These are phyloP conservation scores for Psittacula cyanocephala DNA, from an alignment of 2,113 vertebrate genomes.

Conservation along the genomic window DNA sequence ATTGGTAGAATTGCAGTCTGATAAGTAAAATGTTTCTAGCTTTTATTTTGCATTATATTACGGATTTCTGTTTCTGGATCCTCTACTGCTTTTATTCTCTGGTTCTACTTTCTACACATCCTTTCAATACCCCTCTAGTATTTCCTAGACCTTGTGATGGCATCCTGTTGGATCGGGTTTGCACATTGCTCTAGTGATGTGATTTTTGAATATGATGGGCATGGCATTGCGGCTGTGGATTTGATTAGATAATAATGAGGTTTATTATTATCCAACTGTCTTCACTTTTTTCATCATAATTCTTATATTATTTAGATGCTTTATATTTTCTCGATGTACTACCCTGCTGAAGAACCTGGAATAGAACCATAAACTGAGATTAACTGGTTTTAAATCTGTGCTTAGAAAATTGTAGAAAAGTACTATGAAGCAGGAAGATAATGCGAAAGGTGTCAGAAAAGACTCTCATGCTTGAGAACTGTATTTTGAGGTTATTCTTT, in stretches of 20 bases:
- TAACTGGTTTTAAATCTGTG: background rate
- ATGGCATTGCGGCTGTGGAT: constrained; percentile 1
- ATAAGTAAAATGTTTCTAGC: background rate
- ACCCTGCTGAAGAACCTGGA: background rate
- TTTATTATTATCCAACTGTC: background rate
- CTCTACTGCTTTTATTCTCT: background rate
- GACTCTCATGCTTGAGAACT: background rate
- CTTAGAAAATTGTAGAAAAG: background rate
- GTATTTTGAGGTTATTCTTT: background rate
- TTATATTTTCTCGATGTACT: background rate
- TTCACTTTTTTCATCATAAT: background rate
- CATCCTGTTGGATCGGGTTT: background rate
- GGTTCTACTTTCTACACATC: background rate
- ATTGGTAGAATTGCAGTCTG: background rate
- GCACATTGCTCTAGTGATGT: background rate
- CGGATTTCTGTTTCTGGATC: background rate
- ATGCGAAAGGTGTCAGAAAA: background rate
- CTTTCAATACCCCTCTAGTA: background rate
- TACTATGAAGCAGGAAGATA: background rate
- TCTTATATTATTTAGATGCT: background rate
- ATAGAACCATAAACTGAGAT: background rate
- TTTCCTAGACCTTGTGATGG: background rate
- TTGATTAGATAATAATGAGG: background rate
- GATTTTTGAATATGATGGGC: background rate
- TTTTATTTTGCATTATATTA: background rate